phyloP scores from a whole-genome alignment of 2,797 vertebrate genomes.

The Liasis olivaceus region DNA sequence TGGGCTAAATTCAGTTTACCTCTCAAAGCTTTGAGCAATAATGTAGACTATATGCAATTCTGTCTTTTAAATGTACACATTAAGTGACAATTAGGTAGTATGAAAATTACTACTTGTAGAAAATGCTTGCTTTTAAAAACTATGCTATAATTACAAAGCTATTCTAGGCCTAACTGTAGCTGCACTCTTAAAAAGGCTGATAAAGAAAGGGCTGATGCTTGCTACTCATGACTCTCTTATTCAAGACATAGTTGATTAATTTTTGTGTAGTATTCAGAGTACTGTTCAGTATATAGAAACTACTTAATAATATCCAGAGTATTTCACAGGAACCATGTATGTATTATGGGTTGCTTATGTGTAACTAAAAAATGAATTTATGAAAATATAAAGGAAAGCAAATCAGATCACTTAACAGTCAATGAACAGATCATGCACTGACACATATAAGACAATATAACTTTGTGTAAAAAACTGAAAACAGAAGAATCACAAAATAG shows the following conservation, averaged over 20 bases:
- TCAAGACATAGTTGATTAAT: not conserved
- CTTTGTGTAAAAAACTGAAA: not conserved
- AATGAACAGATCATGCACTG: not conserved
- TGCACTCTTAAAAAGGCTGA: constrained; percentile 15
- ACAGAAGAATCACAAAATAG: not conserved
- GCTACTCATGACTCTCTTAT: not conserved
- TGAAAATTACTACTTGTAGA: constrained; percentile 51
- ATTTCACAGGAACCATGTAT: not conserved
- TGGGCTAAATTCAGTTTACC: constrained; percentile 14
- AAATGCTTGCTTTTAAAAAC: constrained; percentile 48
- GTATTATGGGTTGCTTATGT: not conserved
- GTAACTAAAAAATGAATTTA: not conserved
- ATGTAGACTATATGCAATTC: not conserved
- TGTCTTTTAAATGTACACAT: constrained; percentile 40
- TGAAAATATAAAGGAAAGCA: not conserved
- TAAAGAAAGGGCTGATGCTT: constrained; percentile 23
- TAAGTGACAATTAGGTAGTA: constrained; percentile 35
- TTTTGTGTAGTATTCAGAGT: rapidly evolving
- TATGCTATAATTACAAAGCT: constrained; percentile 43
- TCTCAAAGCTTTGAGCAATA: constrained; percentile 30
- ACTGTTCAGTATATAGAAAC: not conserved
- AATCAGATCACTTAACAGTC: not conserved
- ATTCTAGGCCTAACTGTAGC: constrained; percentile 20
- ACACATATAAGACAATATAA: not conserved
- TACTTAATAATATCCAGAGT: not conserved